phyloP scores from a whole-genome alignment of 1,140 invertebrate species.

The Heliconius hewitsoni region DNA sequence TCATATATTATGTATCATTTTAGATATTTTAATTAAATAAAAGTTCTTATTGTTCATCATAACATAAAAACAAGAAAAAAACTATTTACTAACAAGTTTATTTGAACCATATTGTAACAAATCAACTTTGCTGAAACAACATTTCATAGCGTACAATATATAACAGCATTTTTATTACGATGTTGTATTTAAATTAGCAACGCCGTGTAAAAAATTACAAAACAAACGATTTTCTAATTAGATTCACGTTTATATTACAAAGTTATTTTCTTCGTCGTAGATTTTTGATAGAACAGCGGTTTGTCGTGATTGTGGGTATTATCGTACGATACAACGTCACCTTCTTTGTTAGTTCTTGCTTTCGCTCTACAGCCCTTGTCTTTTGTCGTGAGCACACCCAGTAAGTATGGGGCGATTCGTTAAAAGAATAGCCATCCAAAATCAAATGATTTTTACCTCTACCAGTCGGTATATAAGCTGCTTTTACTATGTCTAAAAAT shows the following conservation, averaged over 20 bases:
- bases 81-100: no score
- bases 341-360: constrained; percentile 60
- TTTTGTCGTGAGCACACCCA: constrained; percentile 62
- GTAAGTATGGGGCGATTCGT: constrained; percentile 37
- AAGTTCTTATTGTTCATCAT: background rate
- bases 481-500: no score
- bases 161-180: background rate
- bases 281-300: constrained; percentile 55
- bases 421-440: constrained; percentile 40
- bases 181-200: background rate
- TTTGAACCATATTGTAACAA: no score
- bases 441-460: constrained; percentile 57
- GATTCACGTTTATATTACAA: constrained; percentile 24
- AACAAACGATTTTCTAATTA: background rate
- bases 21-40: no score
- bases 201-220: background rate
- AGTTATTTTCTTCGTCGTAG: constrained; percentile 43
- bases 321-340: constrained; percentile 51
- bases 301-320: constrained; percentile 39
- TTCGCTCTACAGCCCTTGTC: constrained; percentile 46
- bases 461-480: constrained; percentile 56
- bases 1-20: no score
- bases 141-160: no score
- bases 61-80: no score
- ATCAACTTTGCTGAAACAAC: background rate